phyloP scores from a whole-genome alignment of 2,888 invertebrate genomes.

The Epinotia nisella region DNA sequence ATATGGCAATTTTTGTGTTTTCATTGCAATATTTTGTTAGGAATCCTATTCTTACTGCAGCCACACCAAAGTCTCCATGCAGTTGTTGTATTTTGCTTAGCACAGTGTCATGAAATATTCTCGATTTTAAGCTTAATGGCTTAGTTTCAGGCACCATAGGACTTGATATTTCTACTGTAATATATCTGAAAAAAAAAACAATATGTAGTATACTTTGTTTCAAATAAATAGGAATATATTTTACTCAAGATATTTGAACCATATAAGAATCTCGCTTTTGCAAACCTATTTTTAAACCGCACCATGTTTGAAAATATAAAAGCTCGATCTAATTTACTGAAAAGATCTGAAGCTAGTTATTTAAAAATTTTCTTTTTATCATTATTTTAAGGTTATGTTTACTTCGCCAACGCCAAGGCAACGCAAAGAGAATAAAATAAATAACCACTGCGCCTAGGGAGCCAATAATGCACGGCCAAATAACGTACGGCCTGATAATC shows the following conservation, averaged over 20 bases:
- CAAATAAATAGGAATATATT: background rate
- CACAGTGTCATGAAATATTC: conserved; percentile 84
- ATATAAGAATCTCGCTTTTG: background rate
- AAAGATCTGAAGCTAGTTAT: background rate
- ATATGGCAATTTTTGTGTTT: conserved; percentile 89
- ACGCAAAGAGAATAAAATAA: too few species aligned
- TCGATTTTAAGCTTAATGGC: conserved; percentile 79
- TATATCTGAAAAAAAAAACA: conserved; percentile 82
- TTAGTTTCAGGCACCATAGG: conserved; percentile 77
- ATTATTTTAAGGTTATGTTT: conserved; percentile 18
- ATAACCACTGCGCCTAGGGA: too few species aligned
- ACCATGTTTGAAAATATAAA: conserved; percentile 71
- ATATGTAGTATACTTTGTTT: background rate
- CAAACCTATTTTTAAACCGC: conserved; percentile 87
- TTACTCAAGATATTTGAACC: conserved; percentile 8
- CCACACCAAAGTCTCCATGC: conserved; percentile 91
- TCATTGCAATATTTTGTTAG: conserved; percentile 92
- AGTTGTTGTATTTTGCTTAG: conserved; percentile 87
- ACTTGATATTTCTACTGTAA: conserved; percentile 87
- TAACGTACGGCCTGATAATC: too few species aligned
- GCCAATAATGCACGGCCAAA: too few species aligned
- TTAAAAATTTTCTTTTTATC: background rate
- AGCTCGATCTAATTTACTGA: background rate
- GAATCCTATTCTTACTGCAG: conserved; percentile 89
- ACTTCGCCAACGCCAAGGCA: background rate